Conservation (phyloP, 2,797 vertebrate species). For the Brachymystax lenok region DNA sequence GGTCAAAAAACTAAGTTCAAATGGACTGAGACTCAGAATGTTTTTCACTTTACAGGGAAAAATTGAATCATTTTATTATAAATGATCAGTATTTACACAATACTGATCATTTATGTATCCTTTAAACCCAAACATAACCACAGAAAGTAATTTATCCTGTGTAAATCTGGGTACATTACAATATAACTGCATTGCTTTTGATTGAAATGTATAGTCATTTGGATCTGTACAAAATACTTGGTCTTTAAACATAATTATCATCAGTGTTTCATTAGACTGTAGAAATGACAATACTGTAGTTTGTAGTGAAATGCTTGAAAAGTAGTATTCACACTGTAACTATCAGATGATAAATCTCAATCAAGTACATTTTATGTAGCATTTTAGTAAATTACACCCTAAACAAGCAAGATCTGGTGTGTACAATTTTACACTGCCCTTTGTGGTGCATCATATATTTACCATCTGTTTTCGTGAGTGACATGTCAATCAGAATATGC, state of each 20-base stretch:
- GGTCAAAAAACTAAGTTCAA: neutral
- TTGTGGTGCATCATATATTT: neutral
- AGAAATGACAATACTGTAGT: no score
- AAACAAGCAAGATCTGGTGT: neutral
- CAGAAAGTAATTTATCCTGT: neutral
- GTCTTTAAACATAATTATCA: neutral
- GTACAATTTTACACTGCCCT: neutral
- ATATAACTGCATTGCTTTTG: neutral
- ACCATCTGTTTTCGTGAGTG: slow-evolving; percentile 2
- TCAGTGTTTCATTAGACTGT: neutral
- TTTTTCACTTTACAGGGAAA: neutral
- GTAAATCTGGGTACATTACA: neutral
- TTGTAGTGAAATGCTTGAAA: neutral
- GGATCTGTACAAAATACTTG: neutral
- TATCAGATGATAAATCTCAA: neutral
- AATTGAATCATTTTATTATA: neutral
- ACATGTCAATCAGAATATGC: neutral
- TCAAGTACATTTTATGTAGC: neutral
- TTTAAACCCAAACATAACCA: neutral
- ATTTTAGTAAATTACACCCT: neutral
- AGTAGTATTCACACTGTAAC: neutral
- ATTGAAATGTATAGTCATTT: neutral
- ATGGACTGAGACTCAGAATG: neutral
- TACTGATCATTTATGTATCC: no score
- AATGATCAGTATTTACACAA: neutral